Base-by-base conservation (phyloP, 2,888 invertebrate species). In the Drosophila borealis region DNA sequence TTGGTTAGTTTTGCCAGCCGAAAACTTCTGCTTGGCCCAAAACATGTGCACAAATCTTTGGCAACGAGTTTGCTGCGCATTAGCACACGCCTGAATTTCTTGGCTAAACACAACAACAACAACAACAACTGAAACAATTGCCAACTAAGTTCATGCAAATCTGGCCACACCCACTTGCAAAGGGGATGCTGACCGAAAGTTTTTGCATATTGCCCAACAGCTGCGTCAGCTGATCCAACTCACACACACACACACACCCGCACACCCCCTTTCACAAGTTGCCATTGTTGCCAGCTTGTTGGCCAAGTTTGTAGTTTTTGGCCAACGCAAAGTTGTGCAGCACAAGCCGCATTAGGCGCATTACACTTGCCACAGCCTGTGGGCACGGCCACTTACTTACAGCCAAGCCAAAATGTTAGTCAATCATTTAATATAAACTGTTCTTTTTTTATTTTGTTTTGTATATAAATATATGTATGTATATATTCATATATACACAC, bases 21-120 rank as follows among this genome's bases (percentile, higher is more conserved):
- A 69, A 82, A 82, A 82, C 81, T 82, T 86, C 65, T 25, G 36
- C 55, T 70, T 77, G 69, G 73, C 61, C 73, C 78, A 74, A 83
- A 83, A 86, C 89, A 83, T 84, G 85, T 87, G 83, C 85, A 86
- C 62, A 74, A 74, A 87, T 83, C 83, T 87, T 80, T 81, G 74
- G 66, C 63, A 72, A 54, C 61, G 74, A 83, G 78, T 86, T 83
- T 81, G 64, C 37, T 67, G 70, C 64, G 83, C 87, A 83, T 88
- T 83, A 83, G 83, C 83, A 83, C 89, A 83, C 89, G 89, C 87
- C 83, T 73, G 73, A 83, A 72, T 86, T 64, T 86, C 82, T 87
- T 78, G 64, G 56, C 77, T 68, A 65, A 78, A 49, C 72, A 65
- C 59, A 71, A 55, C 34, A 56, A 48, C 49, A 70, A 60, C 54